A percentile compares a stretch with the other conserved stretches of the same genome.
Conservation (phyloP, 2,797 vertebrate species). For the Urosaurus nigricauda region DNA sequence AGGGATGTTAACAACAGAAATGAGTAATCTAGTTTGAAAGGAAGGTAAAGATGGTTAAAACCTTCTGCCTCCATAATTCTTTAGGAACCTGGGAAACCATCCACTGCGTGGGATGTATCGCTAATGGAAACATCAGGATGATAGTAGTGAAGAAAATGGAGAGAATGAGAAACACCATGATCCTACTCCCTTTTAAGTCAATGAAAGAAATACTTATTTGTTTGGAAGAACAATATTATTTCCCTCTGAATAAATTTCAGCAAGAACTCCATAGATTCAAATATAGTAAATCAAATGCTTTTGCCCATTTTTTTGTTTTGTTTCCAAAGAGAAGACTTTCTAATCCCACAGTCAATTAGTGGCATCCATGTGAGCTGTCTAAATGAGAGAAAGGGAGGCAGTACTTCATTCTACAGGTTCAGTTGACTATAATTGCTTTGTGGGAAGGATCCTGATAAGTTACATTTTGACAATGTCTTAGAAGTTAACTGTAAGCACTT, state of each 20-base stretch:
- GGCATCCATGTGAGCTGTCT: neutral
- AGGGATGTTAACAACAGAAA: conserved; percentile 66
- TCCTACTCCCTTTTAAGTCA: neutral
- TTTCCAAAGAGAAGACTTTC: neutral
- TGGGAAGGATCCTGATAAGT: neutral
- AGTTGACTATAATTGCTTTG: neutral
- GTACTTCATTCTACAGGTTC: neutral
- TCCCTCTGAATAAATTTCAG: neutral
- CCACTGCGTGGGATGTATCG: accelerated
- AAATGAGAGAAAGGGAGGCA: neutral
- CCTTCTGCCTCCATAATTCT: conserved; percentile 50
- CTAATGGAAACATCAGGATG: conserved; percentile 2
- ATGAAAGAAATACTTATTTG: neutral
- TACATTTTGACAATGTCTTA: neutral
- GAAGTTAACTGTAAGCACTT: neutral
- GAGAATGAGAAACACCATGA: conserved; percentile 16
- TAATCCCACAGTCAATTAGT: neutral
- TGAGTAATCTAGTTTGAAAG: conserved; percentile 70
- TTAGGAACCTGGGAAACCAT: conserved; percentile 64
- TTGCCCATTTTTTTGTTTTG: neutral
- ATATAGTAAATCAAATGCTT: neutral
- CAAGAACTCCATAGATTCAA: neutral
- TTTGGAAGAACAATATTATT: neutral
- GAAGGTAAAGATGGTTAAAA: conserved; percentile 68
- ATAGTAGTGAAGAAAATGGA: neutral